Conservation (phyloP, 1,140 invertebrate genomes). For the Microplitis mediator region DNA sequence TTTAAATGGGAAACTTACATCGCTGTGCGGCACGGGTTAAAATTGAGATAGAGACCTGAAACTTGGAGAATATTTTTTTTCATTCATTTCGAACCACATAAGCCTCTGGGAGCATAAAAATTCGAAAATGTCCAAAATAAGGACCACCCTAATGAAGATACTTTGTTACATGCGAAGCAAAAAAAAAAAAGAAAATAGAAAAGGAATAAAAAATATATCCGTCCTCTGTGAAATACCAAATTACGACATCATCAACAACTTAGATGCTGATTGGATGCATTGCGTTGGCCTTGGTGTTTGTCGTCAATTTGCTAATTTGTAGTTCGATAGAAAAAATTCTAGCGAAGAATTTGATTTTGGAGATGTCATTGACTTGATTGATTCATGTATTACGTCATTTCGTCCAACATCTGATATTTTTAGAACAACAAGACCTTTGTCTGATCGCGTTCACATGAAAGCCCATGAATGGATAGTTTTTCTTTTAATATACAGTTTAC, state of each 20-base stretch:
- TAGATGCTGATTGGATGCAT: constrained; percentile 34
- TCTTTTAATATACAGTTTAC: constrained; percentile 26
- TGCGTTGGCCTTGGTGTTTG: constrained; percentile 27
- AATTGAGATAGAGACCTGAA: no score
- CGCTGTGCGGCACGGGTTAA: no score
- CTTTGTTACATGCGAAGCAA: background rate
- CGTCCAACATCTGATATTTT: constrained; percentile 28
- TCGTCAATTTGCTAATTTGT: constrained; percentile 26
- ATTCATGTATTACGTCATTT: constrained; percentile 13
- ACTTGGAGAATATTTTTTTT: no score
- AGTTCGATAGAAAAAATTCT: constrained; percentile 25
- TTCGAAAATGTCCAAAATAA: no score
- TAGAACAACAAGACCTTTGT: constrained; percentile 17
- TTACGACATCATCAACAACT: constrained; percentile 20
- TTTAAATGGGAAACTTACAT: no score
- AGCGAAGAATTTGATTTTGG: constrained; percentile 29
- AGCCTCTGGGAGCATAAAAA: no score
- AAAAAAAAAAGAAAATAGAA: background rate
- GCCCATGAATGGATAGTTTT: constrained; percentile 36
- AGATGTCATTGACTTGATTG: constrained; percentile 11
- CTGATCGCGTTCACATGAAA: constrained; percentile 33
- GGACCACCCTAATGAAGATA: no score
- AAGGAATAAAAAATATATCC: constrained; percentile 5
- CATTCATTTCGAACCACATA: no score
- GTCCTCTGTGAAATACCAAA: constrained; percentile 11